Conservation (phyloP, 2,797 vertebrate genomes). For the Sebastes itinus region DNA sequence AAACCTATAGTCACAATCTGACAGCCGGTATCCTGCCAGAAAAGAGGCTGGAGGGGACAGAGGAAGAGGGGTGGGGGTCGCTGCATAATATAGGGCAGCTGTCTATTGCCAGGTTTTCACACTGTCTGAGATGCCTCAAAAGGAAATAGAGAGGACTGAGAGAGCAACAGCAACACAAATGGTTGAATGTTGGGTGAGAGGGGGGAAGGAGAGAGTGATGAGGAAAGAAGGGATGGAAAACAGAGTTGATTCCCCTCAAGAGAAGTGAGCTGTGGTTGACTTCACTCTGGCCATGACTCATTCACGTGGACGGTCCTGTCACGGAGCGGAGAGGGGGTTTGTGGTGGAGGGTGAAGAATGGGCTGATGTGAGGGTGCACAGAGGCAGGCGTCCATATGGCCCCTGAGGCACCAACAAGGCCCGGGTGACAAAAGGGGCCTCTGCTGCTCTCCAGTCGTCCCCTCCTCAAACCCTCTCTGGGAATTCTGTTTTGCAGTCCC, state of each 20-base stretch:
- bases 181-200: not conserved
- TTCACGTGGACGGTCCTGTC: constrained; percentile 61
- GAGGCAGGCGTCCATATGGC: constrained; percentile 70
- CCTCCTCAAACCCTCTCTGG: constrained; percentile 62
- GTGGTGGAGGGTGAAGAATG: constrained; percentile 46
- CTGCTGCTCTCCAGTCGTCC: constrained; percentile 51
- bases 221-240: constrained; percentile 19
- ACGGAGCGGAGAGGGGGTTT: not conserved
- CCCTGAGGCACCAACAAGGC: constrained; percentile 62
- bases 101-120: constrained; percentile 73
- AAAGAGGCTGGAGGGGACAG: constrained; percentile 38
- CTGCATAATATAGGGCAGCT: constrained; percentile 51
- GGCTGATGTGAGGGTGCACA: constrained; percentile 67
- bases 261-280: constrained; percentile 71
- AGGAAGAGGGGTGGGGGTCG: not conserved
- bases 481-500: constrained; percentile 54
- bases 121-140: constrained; percentile 46
- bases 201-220: not conserved
- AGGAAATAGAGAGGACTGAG: constrained; percentile 22
- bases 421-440: constrained; percentile 70
- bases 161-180: constrained; percentile 24
- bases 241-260: constrained; percentile 17
- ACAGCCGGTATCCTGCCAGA: constrained; percentile 66
- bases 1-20: constrained; percentile 61
- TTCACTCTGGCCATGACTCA: constrained; percentile 77